These are phyloP conservation scores for Amiota communis DNA, from an alignment of 2,888 invertebrate species.

Conservation along the genomic window DNA sequence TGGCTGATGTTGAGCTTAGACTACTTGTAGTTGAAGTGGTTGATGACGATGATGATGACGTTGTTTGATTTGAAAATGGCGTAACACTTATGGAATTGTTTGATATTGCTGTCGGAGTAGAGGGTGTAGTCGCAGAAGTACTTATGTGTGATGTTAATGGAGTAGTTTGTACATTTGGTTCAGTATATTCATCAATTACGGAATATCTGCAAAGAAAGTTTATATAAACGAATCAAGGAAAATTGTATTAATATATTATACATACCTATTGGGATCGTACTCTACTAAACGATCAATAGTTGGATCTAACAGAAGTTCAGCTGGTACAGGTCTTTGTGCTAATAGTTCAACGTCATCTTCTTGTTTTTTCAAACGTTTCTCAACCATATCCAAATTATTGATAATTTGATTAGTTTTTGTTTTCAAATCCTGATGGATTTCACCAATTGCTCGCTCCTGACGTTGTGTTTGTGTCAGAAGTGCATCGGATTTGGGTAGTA, in stretches of 20 bases:
- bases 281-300: conserved; percentile 86
- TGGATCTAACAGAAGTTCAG: conserved; percentile 83
- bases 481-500: conserved; percentile 90
- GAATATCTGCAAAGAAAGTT: conserved; percentile 59
- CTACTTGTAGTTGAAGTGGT: conserved; percentile 39
- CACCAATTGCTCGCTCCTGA: conserved; percentile 89
- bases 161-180: conserved; percentile 59
- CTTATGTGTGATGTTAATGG: not conserved
- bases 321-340: conserved; percentile 83
- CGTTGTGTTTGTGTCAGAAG: conserved; percentile 88
- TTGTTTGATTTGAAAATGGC: conserved; percentile 28
- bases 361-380: conserved; percentile 87
- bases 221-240: not conserved
- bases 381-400: conserved; percentile 89
- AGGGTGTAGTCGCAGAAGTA: conserved; percentile 70
- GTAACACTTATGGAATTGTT: conserved; percentile 35
- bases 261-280: conserved; percentile 82
- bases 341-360: conserved; percentile 87
- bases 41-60: conserved; percentile 45
- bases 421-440: conserved; percentile 87
- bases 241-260: not conserved
- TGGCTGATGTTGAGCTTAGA: conserved; percentile 46
- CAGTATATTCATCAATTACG: conserved; percentile 70
- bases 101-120: conserved; percentile 55
- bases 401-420: conserved; percentile 90